These are phyloP conservation scores for Stenodema calcarata DNA, from an alignment of 2,888 invertebrate genomes.

Conservation along the genomic window DNA sequence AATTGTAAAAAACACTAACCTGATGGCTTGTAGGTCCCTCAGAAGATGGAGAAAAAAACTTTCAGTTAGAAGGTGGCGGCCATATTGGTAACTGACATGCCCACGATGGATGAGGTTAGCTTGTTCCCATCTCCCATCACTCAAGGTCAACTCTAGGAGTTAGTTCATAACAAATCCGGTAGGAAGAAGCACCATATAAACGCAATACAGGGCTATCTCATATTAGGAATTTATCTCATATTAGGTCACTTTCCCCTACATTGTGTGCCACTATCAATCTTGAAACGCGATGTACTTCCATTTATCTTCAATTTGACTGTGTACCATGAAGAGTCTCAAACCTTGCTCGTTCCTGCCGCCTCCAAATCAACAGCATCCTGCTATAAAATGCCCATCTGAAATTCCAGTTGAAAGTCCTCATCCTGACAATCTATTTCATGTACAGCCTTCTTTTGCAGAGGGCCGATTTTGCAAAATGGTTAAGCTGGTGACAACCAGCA, in stretches of 20 bases:
- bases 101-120: neutral
- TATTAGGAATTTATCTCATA: conserved; percentile 38
- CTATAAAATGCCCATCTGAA: too few relatives aligned
- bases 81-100: conserved; percentile 16
- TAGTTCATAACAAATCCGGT: conserved; percentile 30
- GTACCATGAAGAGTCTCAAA: too few relatives aligned
- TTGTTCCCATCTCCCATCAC: neutral
- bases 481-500: too few relatives aligned
- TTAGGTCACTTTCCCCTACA: conserved; percentile 29
- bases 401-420: too few relatives aligned
- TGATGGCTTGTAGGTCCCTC: neutral
- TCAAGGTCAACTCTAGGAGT: conserved; percentile 5
- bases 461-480: too few relatives aligned
- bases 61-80: neutral
- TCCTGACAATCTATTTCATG: too few relatives aligned
- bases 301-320: too few relatives aligned
- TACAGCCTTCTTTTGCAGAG: too few relatives aligned
- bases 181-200: conserved; percentile 3
- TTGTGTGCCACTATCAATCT: too few relatives aligned
- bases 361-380: too few relatives aligned
- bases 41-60: neutral
- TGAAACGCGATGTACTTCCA: too few relatives aligned
- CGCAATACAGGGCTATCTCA: conserved; percentile 22
- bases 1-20: neutral
- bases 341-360: too few relatives aligned